phyloP scores from a whole-genome alignment of 1,140 invertebrate species.

The Ooceraea biroi region DNA sequence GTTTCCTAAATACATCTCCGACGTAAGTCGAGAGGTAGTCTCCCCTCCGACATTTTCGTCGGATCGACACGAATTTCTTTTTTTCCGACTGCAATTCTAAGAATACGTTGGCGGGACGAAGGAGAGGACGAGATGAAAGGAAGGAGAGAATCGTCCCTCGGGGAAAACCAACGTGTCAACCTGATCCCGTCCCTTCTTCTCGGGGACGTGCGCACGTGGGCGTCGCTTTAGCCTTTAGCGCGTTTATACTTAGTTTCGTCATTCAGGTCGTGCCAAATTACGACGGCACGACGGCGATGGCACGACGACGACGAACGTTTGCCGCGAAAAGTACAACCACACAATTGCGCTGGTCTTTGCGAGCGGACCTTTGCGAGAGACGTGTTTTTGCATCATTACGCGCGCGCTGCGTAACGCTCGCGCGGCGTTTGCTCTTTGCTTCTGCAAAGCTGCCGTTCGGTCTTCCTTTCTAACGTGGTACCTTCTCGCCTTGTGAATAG shows the following conservation, averaged over 20 bases:
- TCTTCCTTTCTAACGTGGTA: no score
- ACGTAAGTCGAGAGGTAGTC: conserved; percentile 30
- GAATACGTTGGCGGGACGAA: conserved; percentile 51
- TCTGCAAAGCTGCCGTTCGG: conserved; percentile 10
- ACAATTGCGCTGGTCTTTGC: conserved; percentile 28
- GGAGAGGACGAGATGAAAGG: no score
- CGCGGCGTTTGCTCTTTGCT: neutral
- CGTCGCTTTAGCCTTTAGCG: conserved; percentile 69
- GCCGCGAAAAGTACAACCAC: conserved; percentile 62
- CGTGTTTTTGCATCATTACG: conserved; percentile 66
- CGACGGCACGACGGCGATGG: no score
- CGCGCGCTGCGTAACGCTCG: conserved; percentile 55
- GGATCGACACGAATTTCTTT: conserved; percentile 62
- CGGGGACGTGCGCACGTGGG: conserved; percentile 63
- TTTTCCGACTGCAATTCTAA: conserved; percentile 44
- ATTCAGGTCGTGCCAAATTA: conserved; percentile 74
- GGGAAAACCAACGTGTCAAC: conserved; percentile 74
- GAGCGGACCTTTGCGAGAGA: conserved; percentile 26
- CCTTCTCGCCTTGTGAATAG: no score
- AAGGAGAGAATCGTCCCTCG: conserved; percentile 26
- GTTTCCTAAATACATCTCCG: conserved; percentile 44
- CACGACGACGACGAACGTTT: conserved; percentile 31
- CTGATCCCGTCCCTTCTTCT: conserved; percentile 35
- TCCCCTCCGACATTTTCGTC: conserved; percentile 31
- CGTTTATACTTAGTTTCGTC: conserved; percentile 76